phyloP scores from a whole-genome alignment of 2,113 vertebrate species.

The Urocynchramus pylzowi region DNA sequence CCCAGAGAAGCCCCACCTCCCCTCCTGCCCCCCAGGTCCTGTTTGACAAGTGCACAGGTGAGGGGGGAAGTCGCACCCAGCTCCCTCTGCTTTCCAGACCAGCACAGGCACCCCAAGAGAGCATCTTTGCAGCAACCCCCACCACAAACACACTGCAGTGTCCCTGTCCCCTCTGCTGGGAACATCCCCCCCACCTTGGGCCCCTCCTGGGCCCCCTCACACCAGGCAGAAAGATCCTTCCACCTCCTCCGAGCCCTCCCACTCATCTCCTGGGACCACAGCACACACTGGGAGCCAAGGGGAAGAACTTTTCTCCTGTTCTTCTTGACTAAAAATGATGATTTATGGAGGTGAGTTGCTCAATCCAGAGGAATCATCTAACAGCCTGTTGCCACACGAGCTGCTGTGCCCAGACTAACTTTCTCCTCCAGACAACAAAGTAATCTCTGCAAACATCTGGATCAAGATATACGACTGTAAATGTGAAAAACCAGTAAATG shows the following conservation, averaged over 20 bases:
- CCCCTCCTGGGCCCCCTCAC: background rate
- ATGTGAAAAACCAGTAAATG: background rate
- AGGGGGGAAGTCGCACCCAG: background rate
- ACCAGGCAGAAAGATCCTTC: background rate
- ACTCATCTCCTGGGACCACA: background rate
- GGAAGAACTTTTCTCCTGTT: background rate
- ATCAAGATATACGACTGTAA: background rate
- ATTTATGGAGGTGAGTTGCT: background rate
- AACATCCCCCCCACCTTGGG: fast-evolving
- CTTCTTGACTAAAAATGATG: background rate
- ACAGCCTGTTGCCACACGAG: background rate
- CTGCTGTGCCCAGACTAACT: background rate
- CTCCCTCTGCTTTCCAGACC: background rate
- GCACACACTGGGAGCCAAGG: background rate
- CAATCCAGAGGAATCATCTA: background rate
- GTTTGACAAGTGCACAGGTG: fast-evolving
- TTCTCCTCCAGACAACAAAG: background rate
- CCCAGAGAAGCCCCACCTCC: background rate
- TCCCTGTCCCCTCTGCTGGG: fast-evolving
- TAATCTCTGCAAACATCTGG: background rate
- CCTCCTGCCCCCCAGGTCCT: background rate
- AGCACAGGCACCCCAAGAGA: background rate
- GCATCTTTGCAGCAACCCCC: background rate
- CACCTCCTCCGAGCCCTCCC: fast-evolving
- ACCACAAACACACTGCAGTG: background rate